Conservation (phyloP, 2,797 vertebrate species). For the Staurois parvus region DNA sequence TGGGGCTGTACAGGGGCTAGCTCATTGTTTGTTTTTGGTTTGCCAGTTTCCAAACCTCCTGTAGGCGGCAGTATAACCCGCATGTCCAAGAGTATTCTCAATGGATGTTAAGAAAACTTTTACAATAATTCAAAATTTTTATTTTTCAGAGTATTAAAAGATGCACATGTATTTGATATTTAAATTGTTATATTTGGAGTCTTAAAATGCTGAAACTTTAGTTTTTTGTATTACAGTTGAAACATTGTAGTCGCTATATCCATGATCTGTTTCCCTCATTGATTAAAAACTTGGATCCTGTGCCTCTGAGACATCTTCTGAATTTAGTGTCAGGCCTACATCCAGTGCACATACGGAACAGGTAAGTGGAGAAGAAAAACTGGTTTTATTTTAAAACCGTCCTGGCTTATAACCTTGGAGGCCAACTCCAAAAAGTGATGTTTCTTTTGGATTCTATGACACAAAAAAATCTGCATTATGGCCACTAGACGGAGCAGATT, state of each 20-base stretch:
- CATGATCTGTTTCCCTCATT: conserved; percentile 97
- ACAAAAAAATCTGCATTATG: no score
- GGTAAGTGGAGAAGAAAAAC: conserved; percentile 74
- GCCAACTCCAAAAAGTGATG: no score
- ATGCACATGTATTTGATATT: background rate
- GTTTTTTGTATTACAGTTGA: conserved; percentile 80
- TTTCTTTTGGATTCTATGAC: no score
- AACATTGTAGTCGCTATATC: conserved; percentile 98
- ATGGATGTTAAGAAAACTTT: no score
- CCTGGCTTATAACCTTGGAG: no score
- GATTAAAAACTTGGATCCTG: conserved; percentile 98
- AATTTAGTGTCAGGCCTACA: conserved; percentile 96
- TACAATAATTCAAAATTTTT: no score
- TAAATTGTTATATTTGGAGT: background rate
- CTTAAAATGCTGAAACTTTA: background rate
- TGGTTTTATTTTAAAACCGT: background rate
- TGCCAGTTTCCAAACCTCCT: no score
- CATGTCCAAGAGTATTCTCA: no score
- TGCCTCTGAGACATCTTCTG: conserved; percentile 95
- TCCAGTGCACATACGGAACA: conserved; percentile 96
- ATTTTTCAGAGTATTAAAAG: background rate
- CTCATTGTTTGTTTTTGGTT: no score
- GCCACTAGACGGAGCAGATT: no score
- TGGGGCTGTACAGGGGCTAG: no score
- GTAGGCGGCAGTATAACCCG: no score